Evolutionary conservation across 2,797 vertebrate species (phyloP), one percentile per base, ranked within the genome.

Genomic region (Mormyrus proboscirostris): DNA sequence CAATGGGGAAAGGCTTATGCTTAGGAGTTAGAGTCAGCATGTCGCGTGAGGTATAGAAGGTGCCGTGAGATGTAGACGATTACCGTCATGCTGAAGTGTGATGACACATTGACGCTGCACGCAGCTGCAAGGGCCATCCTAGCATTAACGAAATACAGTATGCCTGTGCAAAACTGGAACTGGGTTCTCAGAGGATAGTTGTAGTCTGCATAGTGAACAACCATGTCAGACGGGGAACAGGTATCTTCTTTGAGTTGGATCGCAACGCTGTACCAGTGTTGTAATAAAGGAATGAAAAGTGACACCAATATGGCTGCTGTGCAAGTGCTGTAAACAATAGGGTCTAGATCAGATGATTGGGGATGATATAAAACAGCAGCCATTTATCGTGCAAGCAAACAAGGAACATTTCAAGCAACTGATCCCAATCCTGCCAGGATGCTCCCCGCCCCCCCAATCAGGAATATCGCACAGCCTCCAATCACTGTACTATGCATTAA

Each of bases 11-110:
- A 49, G 50, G 10, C 19, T 0, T 3, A 33, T 7, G 22, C 9
- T 86, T 25, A 86, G 47, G 5, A 8, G 73, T n/a, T 19, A 9
- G 38, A 7, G 16, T 41, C 22, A n/a, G 14, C 16, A 44, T 79
- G 50, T 86, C 88, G 14, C 69, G 88, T 44, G 9, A 53, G n/a
- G 16, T 33, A 4, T 51, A 8, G 12, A 12, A 51, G 44, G 62
- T 51, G 22, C 29, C 19, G 47, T 33, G 8, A n/a, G 62, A 16
- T 89, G 73, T 29, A 92, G 29, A 6, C 9, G 38, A 6, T 88
- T 57, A 79, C 89, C 22, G 49, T 90, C 85, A 86, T 90, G 86
- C 91, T 92, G 90, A 90, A 92, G 14, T 25, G 12, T 25, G 33
- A 55, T 62, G 85, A 47, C 57, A 87, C 16, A n/a, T n/a, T 44